Evolutionary conservation across 1,140 invertebrate genomes (phyloP).

Genomic region (Drosophila repleta): DNA sequence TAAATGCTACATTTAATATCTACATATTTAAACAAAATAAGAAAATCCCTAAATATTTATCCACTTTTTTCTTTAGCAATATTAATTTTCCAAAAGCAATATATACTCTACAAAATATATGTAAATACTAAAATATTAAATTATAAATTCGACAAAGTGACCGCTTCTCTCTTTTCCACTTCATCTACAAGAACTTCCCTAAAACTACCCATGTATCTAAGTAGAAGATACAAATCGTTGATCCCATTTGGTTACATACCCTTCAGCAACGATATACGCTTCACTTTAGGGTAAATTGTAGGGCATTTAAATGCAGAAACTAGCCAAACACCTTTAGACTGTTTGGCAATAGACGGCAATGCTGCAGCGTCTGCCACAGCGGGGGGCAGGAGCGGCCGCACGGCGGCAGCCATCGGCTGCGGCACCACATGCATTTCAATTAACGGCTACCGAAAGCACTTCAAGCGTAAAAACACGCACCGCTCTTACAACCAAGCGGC

Average conservation of each 20-base stretch:
- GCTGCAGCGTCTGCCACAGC: conserved; percentile 10
- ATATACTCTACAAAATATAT: no score
- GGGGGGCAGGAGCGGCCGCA: conserved; percentile 1
- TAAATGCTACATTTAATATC: no score
- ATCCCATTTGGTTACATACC: background rate
- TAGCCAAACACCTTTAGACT: conserved; percentile 59
- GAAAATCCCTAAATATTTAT: no score
- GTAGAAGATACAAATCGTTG: background rate
- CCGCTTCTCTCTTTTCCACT: no score
- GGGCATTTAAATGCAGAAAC: conserved; percentile 7
- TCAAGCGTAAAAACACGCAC: conserved; percentile 74
- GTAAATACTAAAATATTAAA: no score
- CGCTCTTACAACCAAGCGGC: conserved; percentile 39
- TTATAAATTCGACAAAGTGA: no score
- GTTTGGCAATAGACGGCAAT: conserved; percentile 50
- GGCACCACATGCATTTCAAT: conserved; percentile 75
- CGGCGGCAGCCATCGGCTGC: conserved; percentile 11
- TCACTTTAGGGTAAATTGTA: background rate
- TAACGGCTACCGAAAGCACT: conserved; percentile 74
- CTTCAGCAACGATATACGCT: background rate
- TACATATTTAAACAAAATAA: no score
- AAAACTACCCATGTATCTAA: background rate
- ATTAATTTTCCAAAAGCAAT: no score
- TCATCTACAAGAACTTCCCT: no score
- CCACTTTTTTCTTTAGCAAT: no score